Evolutionary conservation across 2,113 vertebrate species (phyloP).

Genomic region (Rhinogobius similis): DNA sequence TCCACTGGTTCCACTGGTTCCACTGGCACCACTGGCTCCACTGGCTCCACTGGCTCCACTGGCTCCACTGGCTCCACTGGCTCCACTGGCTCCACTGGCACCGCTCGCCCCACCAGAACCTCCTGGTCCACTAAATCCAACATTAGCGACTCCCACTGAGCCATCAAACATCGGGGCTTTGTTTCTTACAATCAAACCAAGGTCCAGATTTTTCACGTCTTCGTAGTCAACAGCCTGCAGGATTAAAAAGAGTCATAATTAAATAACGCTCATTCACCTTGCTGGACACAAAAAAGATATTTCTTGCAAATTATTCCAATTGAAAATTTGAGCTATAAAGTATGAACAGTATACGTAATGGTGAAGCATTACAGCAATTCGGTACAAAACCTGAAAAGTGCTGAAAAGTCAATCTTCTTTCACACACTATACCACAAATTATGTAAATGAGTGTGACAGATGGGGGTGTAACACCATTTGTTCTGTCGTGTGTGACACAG

Average conservation of each 20-base stretch:
- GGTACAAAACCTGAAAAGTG: too few species aligned
- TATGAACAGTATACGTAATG: too few species aligned
- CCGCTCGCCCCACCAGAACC: not conserved
- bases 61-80: rapidly evolving
- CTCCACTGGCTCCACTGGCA: rapidly evolving
- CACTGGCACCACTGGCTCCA: constrained; percentile 20
- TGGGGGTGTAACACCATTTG: too few species aligned
- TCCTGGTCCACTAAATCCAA: not conserved
- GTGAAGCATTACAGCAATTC: too few species aligned
- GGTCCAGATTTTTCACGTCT: constrained; percentile 67
- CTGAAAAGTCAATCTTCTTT: too few species aligned
- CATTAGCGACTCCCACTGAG: not conserved
- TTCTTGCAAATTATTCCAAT: too few species aligned
- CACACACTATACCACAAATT: too few species aligned
- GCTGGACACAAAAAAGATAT: too few species aligned
- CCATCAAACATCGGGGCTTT: constrained; percentile 11
- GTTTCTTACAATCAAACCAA: constrained; percentile 80
- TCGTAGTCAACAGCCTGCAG: constrained; percentile 84
- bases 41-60: constrained; percentile 17
- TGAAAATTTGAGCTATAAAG: too few species aligned
- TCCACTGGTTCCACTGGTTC: too few species aligned
- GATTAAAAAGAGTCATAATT: not conserved
- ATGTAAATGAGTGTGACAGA: too few species aligned
- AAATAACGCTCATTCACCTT: not conserved
- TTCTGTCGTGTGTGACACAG: too few species aligned